A percentile compares a stretch with the other conserved stretches of the same genome.
phyloP scores from a whole-genome alignment of 1,140 invertebrate species.

The Dinothrombium tinctorium region DNA sequence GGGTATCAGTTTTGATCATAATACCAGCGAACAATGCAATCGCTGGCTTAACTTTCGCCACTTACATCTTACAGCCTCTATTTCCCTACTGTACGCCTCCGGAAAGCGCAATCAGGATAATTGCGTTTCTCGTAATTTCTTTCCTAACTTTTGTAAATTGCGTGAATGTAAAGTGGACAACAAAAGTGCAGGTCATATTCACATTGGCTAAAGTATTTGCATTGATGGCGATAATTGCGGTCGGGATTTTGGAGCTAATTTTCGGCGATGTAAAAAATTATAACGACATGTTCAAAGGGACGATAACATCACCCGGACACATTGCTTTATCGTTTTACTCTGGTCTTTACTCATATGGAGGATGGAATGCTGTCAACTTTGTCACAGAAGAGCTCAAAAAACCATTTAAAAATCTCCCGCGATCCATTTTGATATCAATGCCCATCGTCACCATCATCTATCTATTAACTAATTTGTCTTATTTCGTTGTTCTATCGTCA shows the following conservation, averaged over 20 bases:
- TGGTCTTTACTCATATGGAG: slow-evolving; percentile 86
- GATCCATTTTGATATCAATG: slow-evolving; percentile 76
- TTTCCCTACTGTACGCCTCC: slow-evolving; percentile 17
- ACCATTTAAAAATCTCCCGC: slow-evolving; percentile 67
- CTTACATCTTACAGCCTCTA: slow-evolving; percentile 76
- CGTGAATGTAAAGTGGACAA: slow-evolving; percentile 82
- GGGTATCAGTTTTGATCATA: slow-evolving; percentile 69
- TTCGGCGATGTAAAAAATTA: slow-evolving; percentile 38
- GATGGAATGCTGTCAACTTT: slow-evolving; percentile 91
- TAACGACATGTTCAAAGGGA: slow-evolving; percentile 43
- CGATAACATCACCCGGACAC: slow-evolving; percentile 49
- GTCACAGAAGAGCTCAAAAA: slow-evolving; percentile 87
- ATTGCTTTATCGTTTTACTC: slow-evolving; percentile 78
- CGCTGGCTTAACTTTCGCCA: slow-evolving; percentile 80
- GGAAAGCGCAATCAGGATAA: slow-evolving; percentile 16
- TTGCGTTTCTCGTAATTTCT: slow-evolving; percentile 18
- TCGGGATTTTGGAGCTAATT: slow-evolving; percentile 12
- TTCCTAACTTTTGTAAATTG: slow-evolving; percentile 83
- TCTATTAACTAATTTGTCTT: slow-evolving; percentile 72
- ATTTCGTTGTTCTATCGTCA: slow-evolving; percentile 66
- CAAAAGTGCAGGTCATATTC: slow-evolving; percentile 72
- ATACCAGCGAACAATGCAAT: slow-evolving; percentile 89
- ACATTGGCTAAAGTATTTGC: slow-evolving; percentile 80
- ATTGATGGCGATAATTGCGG: slow-evolving; percentile 52
- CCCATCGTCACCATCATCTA: slow-evolving; percentile 75